Evolutionary conservation across 1,140 invertebrate genomes (phyloP).

Genomic region (Pectinophora gossypiella): DNA sequence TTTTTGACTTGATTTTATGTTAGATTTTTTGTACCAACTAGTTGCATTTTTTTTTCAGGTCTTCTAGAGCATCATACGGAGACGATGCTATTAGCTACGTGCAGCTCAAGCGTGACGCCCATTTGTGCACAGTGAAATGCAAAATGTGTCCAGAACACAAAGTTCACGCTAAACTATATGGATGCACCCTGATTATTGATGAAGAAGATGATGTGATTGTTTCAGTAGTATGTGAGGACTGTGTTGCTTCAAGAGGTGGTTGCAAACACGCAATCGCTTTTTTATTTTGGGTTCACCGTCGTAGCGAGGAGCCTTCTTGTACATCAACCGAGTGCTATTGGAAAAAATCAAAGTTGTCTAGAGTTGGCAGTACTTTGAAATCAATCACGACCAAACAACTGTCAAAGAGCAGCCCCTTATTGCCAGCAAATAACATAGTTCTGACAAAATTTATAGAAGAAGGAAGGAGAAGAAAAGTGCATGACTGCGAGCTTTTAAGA

Average conservation of each 20-base stretch:
- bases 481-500: conserved; percentile 13
- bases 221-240: conserved; percentile 33
- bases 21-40: not conserved
- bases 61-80: conserved; percentile 27
- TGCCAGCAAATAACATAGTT: not conserved
- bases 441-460: conserved; percentile 9
- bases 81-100: conserved; percentile 38
- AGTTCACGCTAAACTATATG: conserved; percentile 23
- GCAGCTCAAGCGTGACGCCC: conserved; percentile 26
- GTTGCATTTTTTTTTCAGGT: conserved; percentile 20
- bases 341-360: conserved; percentile 27
- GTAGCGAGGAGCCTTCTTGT: conserved; percentile 58
- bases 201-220: conserved; percentile 15
- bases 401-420: conserved; percentile 1
- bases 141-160: conserved; percentile 37
- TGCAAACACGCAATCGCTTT: conserved; percentile 54
- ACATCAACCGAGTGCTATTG: conserved; percentile 54
- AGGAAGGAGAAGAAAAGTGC: not conserved
- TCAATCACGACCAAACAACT: conserved; percentile 23
- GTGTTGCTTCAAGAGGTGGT: conserved; percentile 35
- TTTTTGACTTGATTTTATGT: not conserved
- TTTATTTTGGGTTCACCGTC: conserved; percentile 34
- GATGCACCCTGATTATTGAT: conserved; percentile 4
- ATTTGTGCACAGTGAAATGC: conserved; percentile 26
- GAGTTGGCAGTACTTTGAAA: conserved; percentile 29